Evolutionary conservation across 2,888 invertebrate species (phyloP).

Genomic region (Parnassius mnemosyne): DNA sequence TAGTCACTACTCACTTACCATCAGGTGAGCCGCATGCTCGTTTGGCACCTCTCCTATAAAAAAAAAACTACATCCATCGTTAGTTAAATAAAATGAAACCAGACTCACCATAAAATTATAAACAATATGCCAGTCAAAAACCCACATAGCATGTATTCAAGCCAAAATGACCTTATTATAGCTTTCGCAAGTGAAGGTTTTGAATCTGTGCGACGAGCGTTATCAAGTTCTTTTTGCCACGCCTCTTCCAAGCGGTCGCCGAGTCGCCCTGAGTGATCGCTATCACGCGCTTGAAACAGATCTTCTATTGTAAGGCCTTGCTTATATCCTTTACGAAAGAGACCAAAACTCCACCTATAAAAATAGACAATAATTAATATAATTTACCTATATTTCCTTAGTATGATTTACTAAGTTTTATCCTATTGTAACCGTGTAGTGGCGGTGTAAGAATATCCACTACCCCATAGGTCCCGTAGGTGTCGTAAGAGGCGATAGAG

Average conservation of each 20-base stretch:
- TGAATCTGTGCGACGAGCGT: constrained; percentile 65
- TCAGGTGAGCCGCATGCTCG: too few relatives aligned
- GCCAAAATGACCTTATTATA: constrained; percentile 81
- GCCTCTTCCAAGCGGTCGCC: constrained; percentile 84
- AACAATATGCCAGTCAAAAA: constrained; percentile 78
- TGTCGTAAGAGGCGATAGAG: too few relatives aligned
- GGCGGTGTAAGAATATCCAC: too few relatives aligned
- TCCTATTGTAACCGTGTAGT: too few relatives aligned
- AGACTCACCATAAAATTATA: constrained; percentile 79
- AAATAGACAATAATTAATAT: neutral
- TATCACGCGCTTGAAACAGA: constrained; percentile 81
- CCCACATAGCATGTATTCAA: constrained; percentile 82
- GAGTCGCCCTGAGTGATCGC: constrained; percentile 83
- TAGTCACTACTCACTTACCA: too few relatives aligned
- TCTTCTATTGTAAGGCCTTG: constrained; percentile 83
- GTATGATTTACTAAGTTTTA: too few relatives aligned
- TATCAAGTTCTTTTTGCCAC: constrained; percentile 81
- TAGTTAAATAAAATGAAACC: too few relatives aligned
- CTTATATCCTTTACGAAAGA: constrained; percentile 83
- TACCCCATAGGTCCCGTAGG: too few relatives aligned
- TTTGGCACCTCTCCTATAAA: too few relatives aligned
- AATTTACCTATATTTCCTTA: too few relatives aligned
- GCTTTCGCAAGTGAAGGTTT: constrained; percentile 82
- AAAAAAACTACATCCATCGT: too few relatives aligned
- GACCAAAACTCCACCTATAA: constrained; percentile 84